Evolutionary conservation across 1,140 invertebrate species (phyloP), one percentile per base, ranked within the genome.

Genomic region (Drosophila lowei): DNA sequence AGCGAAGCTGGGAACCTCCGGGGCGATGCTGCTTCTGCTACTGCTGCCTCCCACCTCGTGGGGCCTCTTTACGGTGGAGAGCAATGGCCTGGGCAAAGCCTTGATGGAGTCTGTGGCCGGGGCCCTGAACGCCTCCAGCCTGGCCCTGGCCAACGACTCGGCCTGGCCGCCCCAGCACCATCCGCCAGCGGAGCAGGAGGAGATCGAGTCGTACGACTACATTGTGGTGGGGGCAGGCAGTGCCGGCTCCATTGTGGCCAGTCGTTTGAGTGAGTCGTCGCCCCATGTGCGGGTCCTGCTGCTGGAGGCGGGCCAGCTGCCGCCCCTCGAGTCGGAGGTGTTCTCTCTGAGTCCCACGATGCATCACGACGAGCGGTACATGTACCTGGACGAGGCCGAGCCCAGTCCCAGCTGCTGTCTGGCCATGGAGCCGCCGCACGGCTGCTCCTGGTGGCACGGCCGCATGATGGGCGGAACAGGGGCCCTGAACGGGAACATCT

Each of bases 401-500:
- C 64, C 62, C 8, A 78, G 77, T 62, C 34, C 67, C 0, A 47
- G 60, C 0, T 83, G 78, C 52, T 92, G 91, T 13, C 72, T 66
- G 54, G 79, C 53, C 8, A 91, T 91, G 90, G 58, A 65, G 9
- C 72, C 72, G 28, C 90, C 92, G 25, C 90, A 90, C 0, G 80
- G 91, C 11, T 94, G 93, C 60, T 91, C 92, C 47, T 94, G 93
- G 92, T 93, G 94, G 18, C 92, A 94, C 48, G 94, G 94, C 0
- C 93, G 93, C 74, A 93, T 94, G 53, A 77, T 94, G 59, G 96
- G 95, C 16, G 95, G 96, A 16, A 94, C 93, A 2, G 94, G 94
- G 11, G 93, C 93, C 7, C 84, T 96, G 5, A 95, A 96, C 89
- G 95, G 93, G n/a, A 95, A 96, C 93, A 93, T 95, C 30, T 96